phyloP scores from a whole-genome alignment of 1,140 invertebrate species.

The Drosophila bocqueti region DNA sequence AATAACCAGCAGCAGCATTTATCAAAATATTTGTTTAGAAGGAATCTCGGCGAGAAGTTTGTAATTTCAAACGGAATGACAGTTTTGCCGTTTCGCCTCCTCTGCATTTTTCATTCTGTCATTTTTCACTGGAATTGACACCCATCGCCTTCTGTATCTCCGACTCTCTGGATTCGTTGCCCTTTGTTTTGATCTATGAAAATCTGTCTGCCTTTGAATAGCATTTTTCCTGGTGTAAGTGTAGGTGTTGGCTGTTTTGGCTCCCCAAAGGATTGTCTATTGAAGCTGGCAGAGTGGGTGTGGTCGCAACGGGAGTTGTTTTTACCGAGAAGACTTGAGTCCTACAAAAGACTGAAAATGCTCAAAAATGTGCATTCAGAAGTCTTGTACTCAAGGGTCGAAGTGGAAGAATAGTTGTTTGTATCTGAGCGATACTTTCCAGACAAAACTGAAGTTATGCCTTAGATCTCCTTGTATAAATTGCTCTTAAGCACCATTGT shows the following conservation, averaged over 20 bases:
- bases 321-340: conserved; percentile 34
- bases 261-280: conserved; percentile 72
- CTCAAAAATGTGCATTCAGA: conserved; percentile 5
- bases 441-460: background rate
- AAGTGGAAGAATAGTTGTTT: background rate
- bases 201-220: conserved; percentile 47
- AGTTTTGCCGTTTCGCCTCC: conserved; percentile 74
- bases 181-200: conserved; percentile 65
- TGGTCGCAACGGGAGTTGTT: conserved; percentile 44
- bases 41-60: conserved; percentile 44
- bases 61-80: conserved; percentile 77
- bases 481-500: background rate
- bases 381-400: background rate
- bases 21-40: conserved; percentile 62
- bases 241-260: conserved; percentile 57
- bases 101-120: conserved; percentile 73
- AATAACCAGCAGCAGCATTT: conserved; percentile 37
- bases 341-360: conserved; percentile 20
- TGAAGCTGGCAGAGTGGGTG: conserved; percentile 29
- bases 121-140: conserved; percentile 80
- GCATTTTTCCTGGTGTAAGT: conserved; percentile 26
- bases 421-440: background rate
- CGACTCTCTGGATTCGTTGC: conserved; percentile 12
- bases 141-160: conserved; percentile 60
- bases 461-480: background rate